A percentile compares a stretch with the other conserved stretches of the same genome.
phyloP scores from a whole-genome alignment of 2,888 invertebrate genomes.

The Rhodophaea formosa region DNA sequence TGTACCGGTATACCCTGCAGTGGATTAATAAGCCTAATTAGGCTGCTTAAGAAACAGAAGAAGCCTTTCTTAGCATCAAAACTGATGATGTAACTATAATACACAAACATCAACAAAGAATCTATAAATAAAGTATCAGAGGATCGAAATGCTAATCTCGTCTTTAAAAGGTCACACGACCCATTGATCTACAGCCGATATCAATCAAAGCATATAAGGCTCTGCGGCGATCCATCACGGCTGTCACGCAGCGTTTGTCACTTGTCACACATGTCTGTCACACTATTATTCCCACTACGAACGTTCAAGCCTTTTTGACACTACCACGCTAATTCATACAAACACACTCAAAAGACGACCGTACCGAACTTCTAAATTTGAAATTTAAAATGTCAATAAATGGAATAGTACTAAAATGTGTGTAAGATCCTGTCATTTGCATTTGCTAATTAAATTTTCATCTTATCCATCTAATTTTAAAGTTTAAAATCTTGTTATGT shows the following conservation, averaged over 20 bases:
- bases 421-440: constrained; percentile 12
- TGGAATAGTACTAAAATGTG: not conserved
- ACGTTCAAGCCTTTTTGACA: not conserved
- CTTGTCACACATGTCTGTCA: not conserved
- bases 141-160: not conserved
- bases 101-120: not conserved
- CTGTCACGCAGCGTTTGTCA: constrained; percentile 7
- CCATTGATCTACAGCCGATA: constrained; percentile 4
- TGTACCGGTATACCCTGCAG: no score
- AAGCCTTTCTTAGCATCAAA: no score
- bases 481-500: constrained; percentile 46
- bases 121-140: not conserved
- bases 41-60: no score
- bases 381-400: not conserved
- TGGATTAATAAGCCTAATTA: no score
- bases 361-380: not conserved
- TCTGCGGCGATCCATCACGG: constrained; percentile 1
- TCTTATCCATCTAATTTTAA: constrained; percentile 38
- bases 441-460: constrained; percentile 30
- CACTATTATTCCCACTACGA: constrained; percentile 4
- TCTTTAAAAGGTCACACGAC: not conserved
- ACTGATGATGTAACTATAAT: not conserved
- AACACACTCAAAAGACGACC: not conserved
- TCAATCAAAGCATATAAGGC: constrained; percentile 11
- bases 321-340: not conserved